Percentiles rank a stretch among this genome's conserved stretches.
phyloP scores from a whole-genome alignment of 1,140 invertebrate genomes.

The Dinothrombium tinctorium region DNA sequence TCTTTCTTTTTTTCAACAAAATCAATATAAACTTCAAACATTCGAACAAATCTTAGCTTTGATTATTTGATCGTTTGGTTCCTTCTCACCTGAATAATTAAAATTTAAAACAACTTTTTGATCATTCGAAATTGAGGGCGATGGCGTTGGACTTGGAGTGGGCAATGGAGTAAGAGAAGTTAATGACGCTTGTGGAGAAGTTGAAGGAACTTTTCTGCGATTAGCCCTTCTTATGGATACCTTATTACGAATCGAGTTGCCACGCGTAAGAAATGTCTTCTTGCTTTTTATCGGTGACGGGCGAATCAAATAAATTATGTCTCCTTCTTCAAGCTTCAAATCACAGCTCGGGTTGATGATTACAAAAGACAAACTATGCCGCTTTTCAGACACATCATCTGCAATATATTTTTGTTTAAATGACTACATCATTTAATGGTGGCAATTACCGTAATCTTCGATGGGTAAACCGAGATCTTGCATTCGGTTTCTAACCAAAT shows the following conservation, averaged over 20 bases:
- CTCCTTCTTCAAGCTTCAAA: slow-evolving; percentile 78
- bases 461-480: slow-evolving; percentile 60
- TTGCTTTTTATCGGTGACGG: slow-evolving; percentile 36
- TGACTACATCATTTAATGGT: slow-evolving; percentile 26
- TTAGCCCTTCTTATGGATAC: too few relatives aligned
- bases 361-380: slow-evolving; percentile 52
- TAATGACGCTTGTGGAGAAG: too few relatives aligned
- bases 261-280: slow-evolving; percentile 41
- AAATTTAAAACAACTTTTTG: too few relatives aligned
- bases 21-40: too few relatives aligned
- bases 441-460: slow-evolving; percentile 62
- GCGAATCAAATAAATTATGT: slow-evolving; percentile 63
- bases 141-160: too few relatives aligned
- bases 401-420: neutral
- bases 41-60: too few relatives aligned
- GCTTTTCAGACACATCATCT: neutral
- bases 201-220: too few relatives aligned
- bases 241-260: slow-evolving; percentile 11
- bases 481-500: slow-evolving; percentile 76
- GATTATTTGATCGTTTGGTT: too few relatives aligned
- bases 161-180: too few relatives aligned
- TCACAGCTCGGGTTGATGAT: slow-evolving; percentile 97
- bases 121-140: too few relatives aligned
- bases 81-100: too few relatives aligned
- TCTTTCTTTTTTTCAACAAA: too few relatives aligned